A percentile compares a stretch with the other conserved stretches of the same genome.
These are phyloP conservation scores for Caenorhabditis macrosperma DNA, from an alignment of 2,888 invertebrate species.

Conservation along the genomic window DNA sequence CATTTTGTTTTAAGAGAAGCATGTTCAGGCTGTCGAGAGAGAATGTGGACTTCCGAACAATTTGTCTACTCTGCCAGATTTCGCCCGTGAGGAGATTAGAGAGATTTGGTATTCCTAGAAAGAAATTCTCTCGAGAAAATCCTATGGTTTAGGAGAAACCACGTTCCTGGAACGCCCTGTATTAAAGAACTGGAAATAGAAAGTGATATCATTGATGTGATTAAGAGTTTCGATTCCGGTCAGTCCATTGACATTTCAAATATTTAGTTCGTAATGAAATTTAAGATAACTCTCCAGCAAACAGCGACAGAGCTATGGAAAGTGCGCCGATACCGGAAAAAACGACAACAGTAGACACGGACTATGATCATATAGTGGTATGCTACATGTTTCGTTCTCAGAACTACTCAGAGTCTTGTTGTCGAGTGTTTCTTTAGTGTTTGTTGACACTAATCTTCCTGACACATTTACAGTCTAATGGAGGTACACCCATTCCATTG, in stretches of 20 bases:
- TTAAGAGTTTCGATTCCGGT: constrained; percentile 72
- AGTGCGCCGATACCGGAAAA: neutral
- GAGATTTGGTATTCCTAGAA: constrained; percentile 73
- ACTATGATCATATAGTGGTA: constrained; percentile 51
- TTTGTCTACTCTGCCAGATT: constrained; percentile 70
- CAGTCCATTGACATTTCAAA: too few relatives aligned
- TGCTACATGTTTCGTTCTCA: neutral
- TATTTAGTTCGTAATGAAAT: neutral
- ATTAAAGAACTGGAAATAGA: constrained; percentile 72
- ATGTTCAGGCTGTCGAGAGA: constrained; percentile 9
- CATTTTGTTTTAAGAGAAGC: neutral
- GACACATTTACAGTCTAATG: constrained; percentile 34
- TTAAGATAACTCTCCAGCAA: constrained; percentile 26
- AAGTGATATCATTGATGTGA: constrained; percentile 74
- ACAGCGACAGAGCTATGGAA: constrained; percentile 15
- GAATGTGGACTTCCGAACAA: constrained; percentile 74
- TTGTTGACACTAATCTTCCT: too few relatives aligned
- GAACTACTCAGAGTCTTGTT: neutral
- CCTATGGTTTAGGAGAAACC: constrained; percentile 68
- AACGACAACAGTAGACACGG: neutral
- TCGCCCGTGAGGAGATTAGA: constrained; percentile 75
- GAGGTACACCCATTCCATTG: constrained; percentile 54
- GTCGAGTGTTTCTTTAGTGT: too few relatives aligned
- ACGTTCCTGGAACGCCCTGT: constrained; percentile 72
- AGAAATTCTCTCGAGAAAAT: neutral